Percentiles rank a stretch among this genome's conserved stretches.
These are phyloP conservation scores for Tachypleus tridentatus DNA, from an alignment of 1,140 invertebrate genomes.

Conservation along the genomic window DNA sequence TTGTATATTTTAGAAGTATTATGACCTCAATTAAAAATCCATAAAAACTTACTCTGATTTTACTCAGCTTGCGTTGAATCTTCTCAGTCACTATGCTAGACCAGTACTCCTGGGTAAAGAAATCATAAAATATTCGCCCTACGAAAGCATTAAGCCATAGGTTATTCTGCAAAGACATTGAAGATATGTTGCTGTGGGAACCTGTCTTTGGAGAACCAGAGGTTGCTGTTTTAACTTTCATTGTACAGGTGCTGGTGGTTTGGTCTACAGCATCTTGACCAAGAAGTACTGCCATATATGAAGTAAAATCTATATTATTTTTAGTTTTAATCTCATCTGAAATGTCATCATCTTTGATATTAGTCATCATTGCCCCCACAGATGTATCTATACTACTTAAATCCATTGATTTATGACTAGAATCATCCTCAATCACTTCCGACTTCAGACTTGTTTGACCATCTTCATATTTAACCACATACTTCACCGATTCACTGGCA, in stretches of 20 bases:
- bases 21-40: no score
- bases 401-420: neutral
- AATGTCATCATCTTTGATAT: no score
- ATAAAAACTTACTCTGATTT: conserved; percentile 49
- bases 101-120: conserved; percentile 50
- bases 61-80: conserved; percentile 72
- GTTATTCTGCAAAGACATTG: neutral
- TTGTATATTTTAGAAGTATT: no score
- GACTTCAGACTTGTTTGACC: neutral
- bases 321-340: no score
- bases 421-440: neutral
- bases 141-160: conserved; percentile 61
- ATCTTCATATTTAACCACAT: neutral
- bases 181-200: neutral
- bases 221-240: neutral
- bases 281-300: neutral
- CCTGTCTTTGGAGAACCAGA: neutral
- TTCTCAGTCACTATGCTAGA: conserved; percentile 47
- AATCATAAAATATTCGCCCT: conserved; percentile 63
- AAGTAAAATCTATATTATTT: neutral
- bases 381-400: neutral
- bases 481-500: conserved; percentile 28
- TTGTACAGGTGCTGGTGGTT: neutral
- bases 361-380: neutral
- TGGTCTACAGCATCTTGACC: neutral